Evolutionary conservation across 1,140 invertebrate genomes (phyloP), one percentile per base, ranked within the genome.

Genomic region (Acromyrmex echinatior): DNA sequence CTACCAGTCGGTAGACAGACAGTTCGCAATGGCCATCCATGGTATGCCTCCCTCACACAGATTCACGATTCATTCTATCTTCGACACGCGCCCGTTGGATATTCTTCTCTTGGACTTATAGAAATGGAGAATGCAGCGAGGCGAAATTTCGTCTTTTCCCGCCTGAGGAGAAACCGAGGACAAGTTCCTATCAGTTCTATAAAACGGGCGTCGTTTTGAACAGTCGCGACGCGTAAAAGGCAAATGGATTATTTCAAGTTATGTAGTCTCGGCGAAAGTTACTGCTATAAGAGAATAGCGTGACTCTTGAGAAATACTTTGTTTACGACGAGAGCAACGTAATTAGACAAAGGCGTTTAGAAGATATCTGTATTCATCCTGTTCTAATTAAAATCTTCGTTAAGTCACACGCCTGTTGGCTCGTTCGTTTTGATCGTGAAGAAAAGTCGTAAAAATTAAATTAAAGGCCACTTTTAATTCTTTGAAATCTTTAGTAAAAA

Each of bases 1-100:
- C 91, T 93, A 89, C 91, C 90, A 56, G 89, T 89, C 93, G 77
- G 70, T 39, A 65, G 81, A 74, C 71, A 86, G 89, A 68, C 81
- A 86, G 62, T 81, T 91, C 68, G 88, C 88, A 91, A 90, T 90
- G 86, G 84, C 53, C 62, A 84, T 73, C 87, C 77, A 85, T 74
- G 35, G 79, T 58, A 53, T n/a, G 68, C 21, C 39, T 73, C 39
- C 68, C 80, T 86, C 77, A 78, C 58, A 82, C 73, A 62, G 60
- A 88, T 86, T 90, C 65, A 60, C 66, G 28, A 21, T 31, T 51
- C 28, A 3, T 58, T 81, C 65, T 58, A 58, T 58, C 89, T 89
- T 87, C 53, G 53, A 68, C 51, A 31, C 35, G 35, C 25, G 31
- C n/a, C 18, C n/a, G n/a, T 58, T 14, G 63, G 31, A 58, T 60